phyloP scores from a whole-genome alignment of 1,140 invertebrate genomes.

The Coptotermes formosanus region DNA sequence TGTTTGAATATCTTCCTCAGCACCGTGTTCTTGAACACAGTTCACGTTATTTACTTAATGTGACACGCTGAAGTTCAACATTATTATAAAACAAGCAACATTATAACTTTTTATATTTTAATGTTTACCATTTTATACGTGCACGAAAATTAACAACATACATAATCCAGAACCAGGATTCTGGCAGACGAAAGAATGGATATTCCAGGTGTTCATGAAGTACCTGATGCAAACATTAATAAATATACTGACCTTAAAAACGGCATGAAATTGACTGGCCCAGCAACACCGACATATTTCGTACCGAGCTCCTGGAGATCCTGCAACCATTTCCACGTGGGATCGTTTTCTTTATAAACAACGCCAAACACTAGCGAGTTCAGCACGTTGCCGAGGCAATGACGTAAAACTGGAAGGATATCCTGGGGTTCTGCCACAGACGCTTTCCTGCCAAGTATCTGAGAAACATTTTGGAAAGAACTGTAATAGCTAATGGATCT shows the following conservation, averaged over 20 bases:
- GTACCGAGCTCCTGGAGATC: conserved; percentile 74
- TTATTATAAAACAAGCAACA: no score
- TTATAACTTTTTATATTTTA: no score
- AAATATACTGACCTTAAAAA: conserved; percentile 62
- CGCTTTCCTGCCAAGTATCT: conserved; percentile 42
- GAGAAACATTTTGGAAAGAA: background rate
- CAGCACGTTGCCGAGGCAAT: conserved; percentile 73
- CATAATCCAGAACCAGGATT: no score
- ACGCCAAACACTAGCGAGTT: conserved; percentile 75
- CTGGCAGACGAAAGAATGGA: no score
- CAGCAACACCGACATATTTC: conserved; percentile 74
- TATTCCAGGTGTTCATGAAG: no score
- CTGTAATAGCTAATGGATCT: background rate
- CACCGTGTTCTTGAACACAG: no score
- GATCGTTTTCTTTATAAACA: conserved; percentile 63
- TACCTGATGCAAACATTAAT: background rate
- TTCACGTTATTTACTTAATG: no score
- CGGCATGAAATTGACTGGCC: conserved; percentile 78
- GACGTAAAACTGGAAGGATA: conserved; percentile 52
- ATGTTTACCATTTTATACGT: no score
- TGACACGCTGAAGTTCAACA: no score
- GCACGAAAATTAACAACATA: no score
- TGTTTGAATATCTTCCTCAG: no score
- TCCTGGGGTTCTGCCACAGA: conserved; percentile 42
- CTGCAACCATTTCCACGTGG: conserved; percentile 71